Base-by-base conservation (phyloP, 2,888 invertebrate genomes). In the Dilophus febrilis region DNA sequence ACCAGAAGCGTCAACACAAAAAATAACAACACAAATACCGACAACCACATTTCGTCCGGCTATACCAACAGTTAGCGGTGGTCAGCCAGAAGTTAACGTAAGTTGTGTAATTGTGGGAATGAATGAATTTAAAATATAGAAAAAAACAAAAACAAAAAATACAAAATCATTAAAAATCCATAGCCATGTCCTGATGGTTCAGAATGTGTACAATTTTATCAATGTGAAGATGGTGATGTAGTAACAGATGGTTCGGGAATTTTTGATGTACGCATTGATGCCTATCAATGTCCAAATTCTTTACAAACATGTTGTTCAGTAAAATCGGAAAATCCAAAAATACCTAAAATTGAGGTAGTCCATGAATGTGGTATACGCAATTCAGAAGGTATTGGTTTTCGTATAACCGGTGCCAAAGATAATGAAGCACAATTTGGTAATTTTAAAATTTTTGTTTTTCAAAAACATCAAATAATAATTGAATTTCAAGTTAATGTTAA, bases 131-230 rank as follows among this genome's bases (percentile, higher is more conserved):
- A 22, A 6, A 22, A 22, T 22, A 22, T 22, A 22, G 8, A 22
- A 6, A 22, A 22, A 8, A 4, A 8, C 22, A n/a, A n/a, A n/a
- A n/a, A n/a, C n/a, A n/a, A n/a, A n/a, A n/a, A n/a, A n/a, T n/a
- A n/a, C n/a, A n/a, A n/a, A n/a, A n/a, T n/a, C n/a, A n/a, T n/a
- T n/a, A n/a, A n/a, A n/a, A n/a, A n/a, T n/a, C n/a, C n/a, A n/a
- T 22, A 29, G 29, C 29, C 29, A 7, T 33, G 33, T 17, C 4
- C 40, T 4, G 56, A 58, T 0, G 85, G 82, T 26, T n/a, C n/a
- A n/a, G 72, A 74, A 38, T 88, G 88, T 52, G 85, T 87, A 0
- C 73, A 77, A 0, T 81, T 79, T 51, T 85, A 80, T 54, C 66
- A 80, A 11, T 88, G 88, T 51, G 66, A 71, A 29, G 61, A 65